A percentile compares a stretch with the other conserved stretches of the same genome.
Evolutionary conservation across 2,113 vertebrate species (phyloP).

Genomic region (Thymallus thymallus): DNA sequence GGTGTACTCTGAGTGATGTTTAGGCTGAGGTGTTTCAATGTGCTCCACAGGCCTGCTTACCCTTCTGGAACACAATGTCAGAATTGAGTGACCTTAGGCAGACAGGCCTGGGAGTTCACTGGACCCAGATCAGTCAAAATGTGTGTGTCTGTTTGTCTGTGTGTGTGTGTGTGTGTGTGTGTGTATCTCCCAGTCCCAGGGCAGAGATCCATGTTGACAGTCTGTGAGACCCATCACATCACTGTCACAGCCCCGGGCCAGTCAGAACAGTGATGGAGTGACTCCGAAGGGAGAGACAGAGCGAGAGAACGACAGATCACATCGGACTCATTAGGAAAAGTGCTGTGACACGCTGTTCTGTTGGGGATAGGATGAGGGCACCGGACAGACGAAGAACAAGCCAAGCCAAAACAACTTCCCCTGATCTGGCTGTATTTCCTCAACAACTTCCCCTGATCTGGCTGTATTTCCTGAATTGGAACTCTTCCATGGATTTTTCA

Average conservation of each 20-base stretch:
- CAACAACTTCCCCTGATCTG: constrained; percentile 43
- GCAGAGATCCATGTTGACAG: constrained; percentile 68
- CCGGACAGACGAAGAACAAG: constrained; percentile 33
- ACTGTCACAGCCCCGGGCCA: constrained; percentile 63
- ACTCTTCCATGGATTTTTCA: constrained; percentile 34
- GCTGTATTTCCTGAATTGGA: constrained; percentile 44
- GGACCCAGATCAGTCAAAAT: constrained; percentile 47
- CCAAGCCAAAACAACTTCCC: constrained; percentile 31
- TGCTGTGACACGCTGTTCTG: constrained; percentile 51
- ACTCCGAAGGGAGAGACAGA: constrained; percentile 51
- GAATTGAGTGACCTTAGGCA: constrained; percentile 65
- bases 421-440: constrained; percentile 32
- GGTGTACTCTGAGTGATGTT: constrained; percentile 25
- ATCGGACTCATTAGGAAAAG: constrained; percentile 57
- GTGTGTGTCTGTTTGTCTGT: constrained; percentile 42
- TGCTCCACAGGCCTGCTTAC: constrained; percentile 45
- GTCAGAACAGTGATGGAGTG: constrained; percentile 55
- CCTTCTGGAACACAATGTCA: constrained; percentile 66
- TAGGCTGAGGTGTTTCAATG: constrained; percentile 34
- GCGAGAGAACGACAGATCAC: constrained; percentile 47
- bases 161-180: constrained; percentile 46
- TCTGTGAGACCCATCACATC: constrained; percentile 66
- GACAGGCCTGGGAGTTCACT: constrained; percentile 65
- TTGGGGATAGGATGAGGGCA: background rate
- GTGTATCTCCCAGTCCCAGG: constrained; percentile 47